Evolutionary conservation across 2,888 invertebrate genomes (phyloP).

Genomic region (Apotomis betuletana): DNA sequence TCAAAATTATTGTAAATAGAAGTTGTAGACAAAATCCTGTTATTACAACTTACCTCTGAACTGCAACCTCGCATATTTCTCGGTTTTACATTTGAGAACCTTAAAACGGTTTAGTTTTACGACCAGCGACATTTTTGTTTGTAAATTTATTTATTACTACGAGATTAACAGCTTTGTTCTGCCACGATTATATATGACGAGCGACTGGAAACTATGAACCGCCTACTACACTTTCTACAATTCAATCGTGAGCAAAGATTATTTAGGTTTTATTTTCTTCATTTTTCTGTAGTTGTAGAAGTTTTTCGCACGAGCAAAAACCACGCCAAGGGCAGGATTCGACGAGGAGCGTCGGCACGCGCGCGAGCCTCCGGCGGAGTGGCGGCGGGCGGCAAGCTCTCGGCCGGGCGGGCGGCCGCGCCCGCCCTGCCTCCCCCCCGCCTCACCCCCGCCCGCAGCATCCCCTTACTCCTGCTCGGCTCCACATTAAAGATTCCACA

Average conservation of each 20-base stretch:
- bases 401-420: constrained; percentile 35
- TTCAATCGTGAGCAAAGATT: constrained; percentile 3
- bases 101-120: constrained; percentile 88
- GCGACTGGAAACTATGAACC: neutral
- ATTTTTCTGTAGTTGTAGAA: constrained; percentile 40
- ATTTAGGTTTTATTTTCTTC: constrained; percentile 2
- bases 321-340: neutral
- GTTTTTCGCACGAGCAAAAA: constrained; percentile 45
- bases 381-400: constrained; percentile 33
- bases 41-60: constrained; percentile 88
- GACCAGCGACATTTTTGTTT: constrained; percentile 85
- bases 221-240: neutral
- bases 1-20: neutral
- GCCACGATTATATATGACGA: neutral
- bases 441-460: constrained; percentile 30
- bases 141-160: constrained; percentile 13
- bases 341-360: constrained; percentile 31
- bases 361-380: constrained; percentile 48
- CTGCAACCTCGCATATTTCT: constrained; percentile 86
- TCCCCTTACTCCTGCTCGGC: constrained; percentile 30
- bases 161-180: constrained; percentile 43
- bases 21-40: neutral
- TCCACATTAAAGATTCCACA: constrained; percentile 48
- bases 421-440: constrained; percentile 34
- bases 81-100: constrained; percentile 86